Conservation (phyloP, 2,888 invertebrate genomes). For the Philopedon plagiatum region DNA sequence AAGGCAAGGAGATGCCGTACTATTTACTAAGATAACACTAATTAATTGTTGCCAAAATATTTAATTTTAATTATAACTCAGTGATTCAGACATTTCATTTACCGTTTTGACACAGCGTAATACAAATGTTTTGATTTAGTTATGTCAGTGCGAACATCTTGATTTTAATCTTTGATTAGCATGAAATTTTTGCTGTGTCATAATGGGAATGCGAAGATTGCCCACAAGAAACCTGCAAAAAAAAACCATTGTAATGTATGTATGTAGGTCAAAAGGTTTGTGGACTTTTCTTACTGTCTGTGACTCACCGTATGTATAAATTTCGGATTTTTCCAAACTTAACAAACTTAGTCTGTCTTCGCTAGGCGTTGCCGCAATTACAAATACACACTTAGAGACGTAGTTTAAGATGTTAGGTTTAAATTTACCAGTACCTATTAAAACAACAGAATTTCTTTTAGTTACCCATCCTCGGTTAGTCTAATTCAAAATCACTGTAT, state of each 20-base stretch:
- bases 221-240: not conserved
- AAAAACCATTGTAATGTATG: not conserved
- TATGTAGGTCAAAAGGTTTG: constrained; percentile 5
- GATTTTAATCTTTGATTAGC: constrained; percentile 9
- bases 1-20: too few relatives aligned
- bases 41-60: not conserved
- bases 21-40: too few relatives aligned
- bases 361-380: too few relatives aligned
- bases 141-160: constrained; percentile 10
- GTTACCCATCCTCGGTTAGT: too few relatives aligned
- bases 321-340: too few relatives aligned
- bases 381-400: too few relatives aligned
- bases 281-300: not conserved
- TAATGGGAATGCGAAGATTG: not conserved
- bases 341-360: too few relatives aligned
- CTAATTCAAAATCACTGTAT: too few relatives aligned
- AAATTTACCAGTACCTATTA: too few relatives aligned
- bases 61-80: not conserved
- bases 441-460: too few relatives aligned
- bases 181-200: not conserved
- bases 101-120: not conserved
- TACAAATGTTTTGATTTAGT: constrained; percentile 11
- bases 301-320: too few relatives aligned
- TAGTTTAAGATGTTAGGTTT: too few relatives aligned
- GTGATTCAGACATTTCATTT: not conserved